phyloP scores from a whole-genome alignment of 2,797 vertebrate genomes.

The Melanotaenia nigrans region DNA sequence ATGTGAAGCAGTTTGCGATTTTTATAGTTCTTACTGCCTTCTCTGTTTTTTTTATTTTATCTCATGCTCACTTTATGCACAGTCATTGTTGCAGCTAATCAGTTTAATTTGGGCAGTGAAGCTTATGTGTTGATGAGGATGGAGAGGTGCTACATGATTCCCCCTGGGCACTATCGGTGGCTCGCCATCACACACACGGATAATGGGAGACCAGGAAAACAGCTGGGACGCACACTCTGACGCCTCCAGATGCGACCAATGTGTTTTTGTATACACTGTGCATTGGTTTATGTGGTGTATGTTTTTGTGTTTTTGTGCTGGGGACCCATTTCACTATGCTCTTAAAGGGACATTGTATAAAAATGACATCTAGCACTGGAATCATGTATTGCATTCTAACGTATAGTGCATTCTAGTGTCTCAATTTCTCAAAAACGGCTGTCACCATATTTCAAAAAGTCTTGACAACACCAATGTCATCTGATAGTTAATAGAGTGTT shows the following conservation, averaged over 20 bases:
- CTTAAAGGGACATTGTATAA: background rate
- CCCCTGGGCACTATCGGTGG: conserved; percentile 66
- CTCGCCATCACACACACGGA: conserved; percentile 55
- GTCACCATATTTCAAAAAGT: too few relatives aligned
- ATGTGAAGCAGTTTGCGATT: conserved; percentile 8
- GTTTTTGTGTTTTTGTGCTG: conserved; percentile 5
- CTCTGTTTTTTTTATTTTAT: conserved; percentile 12
- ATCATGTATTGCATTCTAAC: too few relatives aligned
- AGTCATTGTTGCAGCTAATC: conserved; percentile 75
- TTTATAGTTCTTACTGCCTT: conserved; percentile 14
- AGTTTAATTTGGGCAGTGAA: conserved; percentile 75
- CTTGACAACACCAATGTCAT: too few relatives aligned
- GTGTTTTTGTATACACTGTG: conserved; percentile 31
- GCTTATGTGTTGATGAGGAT: conserved; percentile 80
- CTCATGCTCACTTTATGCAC: conserved; percentile 56
- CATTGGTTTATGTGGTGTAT: conserved; percentile 15
- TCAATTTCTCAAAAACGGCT: too few relatives aligned
- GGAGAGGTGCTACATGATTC: conserved; percentile 74
- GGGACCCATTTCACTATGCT: conserved; percentile 17
- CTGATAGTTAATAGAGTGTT: too few relatives aligned
- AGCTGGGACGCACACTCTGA: conserved; percentile 67
- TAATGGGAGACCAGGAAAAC: conserved; percentile 68
- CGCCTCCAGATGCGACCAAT: conserved; percentile 68
- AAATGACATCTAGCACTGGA: too few relatives aligned
- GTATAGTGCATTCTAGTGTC: too few relatives aligned